These are phyloP conservation scores for Sebastes glaucus DNA, from an alignment of 2,797 vertebrate genomes.

Conservation along the genomic window DNA sequence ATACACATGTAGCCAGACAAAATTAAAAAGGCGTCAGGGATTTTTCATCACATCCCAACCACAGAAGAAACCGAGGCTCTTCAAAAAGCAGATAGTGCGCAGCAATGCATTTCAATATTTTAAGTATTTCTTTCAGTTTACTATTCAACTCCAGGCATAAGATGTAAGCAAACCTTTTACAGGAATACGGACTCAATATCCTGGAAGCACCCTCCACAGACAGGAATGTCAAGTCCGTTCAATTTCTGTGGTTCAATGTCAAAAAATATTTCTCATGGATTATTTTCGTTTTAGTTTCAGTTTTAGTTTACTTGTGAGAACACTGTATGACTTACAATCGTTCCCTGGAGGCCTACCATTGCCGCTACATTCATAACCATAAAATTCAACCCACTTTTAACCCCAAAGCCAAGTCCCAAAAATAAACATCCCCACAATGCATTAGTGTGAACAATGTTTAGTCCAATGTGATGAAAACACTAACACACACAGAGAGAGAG, in stretches of 20 bases:
- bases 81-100: background rate
- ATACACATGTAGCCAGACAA: background rate
- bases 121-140: background rate
- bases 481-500: background rate
- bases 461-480: background rate
- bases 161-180: background rate
- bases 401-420: background rate
- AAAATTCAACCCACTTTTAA: background rate
- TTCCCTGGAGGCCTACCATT: background rate
- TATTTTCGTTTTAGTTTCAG: too few relatives aligned
- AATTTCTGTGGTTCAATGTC: too few relatives aligned
- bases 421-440: background rate
- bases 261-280: too few relatives aligned
- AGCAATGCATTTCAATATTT: background rate
- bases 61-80: background rate
- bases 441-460: background rate
- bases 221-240: too few relatives aligned
- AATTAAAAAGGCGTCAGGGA: slow-evolving; percentile 1
- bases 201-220: background rate
- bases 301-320: background rate
- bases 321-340: background rate
- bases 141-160: background rate
- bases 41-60: background rate
- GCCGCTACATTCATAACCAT: background rate
- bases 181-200: background rate